Conservation (phyloP, 1,140 invertebrate genomes). For the Bemisia tabaci region DNA sequence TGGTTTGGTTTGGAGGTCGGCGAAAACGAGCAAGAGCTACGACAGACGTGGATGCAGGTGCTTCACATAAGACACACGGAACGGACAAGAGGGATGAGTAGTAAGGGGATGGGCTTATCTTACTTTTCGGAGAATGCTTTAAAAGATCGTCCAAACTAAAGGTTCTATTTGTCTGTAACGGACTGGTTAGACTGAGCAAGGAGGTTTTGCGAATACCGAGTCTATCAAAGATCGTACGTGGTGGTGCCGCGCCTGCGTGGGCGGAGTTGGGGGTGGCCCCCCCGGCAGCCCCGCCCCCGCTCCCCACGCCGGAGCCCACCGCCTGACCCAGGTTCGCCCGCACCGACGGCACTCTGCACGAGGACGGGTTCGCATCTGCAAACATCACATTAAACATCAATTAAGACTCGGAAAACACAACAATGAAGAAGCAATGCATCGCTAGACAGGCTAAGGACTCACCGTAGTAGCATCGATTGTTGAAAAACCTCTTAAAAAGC, state of each 20-base stretch:
- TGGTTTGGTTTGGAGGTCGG: too few species aligned
- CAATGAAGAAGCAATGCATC: too few species aligned
- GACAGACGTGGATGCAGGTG: slow-evolving; percentile 4
- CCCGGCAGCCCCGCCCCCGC: slow-evolving; percentile 9
- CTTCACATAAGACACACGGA: slow-evolving; percentile 1
- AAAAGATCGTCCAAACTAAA: slow-evolving; percentile 71
- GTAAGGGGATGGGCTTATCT: slow-evolving; percentile 28
- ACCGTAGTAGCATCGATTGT: too few species aligned
- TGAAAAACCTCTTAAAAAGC: too few species aligned
- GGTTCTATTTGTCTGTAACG: slow-evolving; percentile 42
- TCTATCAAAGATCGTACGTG: slow-evolving; percentile 52
- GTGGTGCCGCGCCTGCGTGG: slow-evolving; percentile 26
- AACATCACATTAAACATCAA: too few species aligned
- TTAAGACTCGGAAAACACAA: too few species aligned
- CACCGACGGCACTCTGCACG: slow-evolving; percentile 8
- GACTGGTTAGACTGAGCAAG: slow-evolving; percentile 52
- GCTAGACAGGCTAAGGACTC: too few species aligned
- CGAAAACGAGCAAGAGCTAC: slow-evolving; percentile 2
- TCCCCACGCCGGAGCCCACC: not conserved
- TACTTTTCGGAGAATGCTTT: slow-evolving; percentile 55
- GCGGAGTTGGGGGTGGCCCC: slow-evolving; percentile 9
- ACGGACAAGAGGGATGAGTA: slow-evolving; percentile 3
- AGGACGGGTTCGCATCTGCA: slow-evolving; percentile 10
- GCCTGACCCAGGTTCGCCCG: slow-evolving; percentile 6
- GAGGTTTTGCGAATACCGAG: slow-evolving; percentile 67